phyloP scores from a whole-genome alignment of 1,140 invertebrate species.

The Tetranychus cinnabarinus region DNA sequence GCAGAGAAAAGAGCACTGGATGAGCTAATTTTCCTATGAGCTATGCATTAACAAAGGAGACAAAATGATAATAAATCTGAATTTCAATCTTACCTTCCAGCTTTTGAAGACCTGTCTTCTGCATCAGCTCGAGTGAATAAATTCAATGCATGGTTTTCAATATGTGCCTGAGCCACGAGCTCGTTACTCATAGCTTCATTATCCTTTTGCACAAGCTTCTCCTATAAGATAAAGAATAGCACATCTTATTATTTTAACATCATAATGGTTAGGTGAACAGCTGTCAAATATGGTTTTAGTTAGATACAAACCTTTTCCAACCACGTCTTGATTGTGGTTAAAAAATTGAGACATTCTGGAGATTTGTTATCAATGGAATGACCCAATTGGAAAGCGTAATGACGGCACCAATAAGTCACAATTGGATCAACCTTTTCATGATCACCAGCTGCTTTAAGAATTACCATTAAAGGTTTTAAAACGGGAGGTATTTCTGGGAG shows the following conservation, averaged over 20 bases:
- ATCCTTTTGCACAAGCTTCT: conserved; percentile 36
- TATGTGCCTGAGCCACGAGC: conserved; percentile 73
- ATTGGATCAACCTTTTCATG: conserved; percentile 62
- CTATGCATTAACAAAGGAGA: too few species aligned
- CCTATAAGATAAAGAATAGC: conserved; percentile 3
- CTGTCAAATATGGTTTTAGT: too few species aligned
- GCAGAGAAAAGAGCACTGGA: too few species aligned
- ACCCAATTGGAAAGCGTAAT: conserved; percentile 34
- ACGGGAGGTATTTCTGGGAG: conserved; percentile 32
- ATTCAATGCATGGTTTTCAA: conserved; percentile 86
- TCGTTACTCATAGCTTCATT: conserved; percentile 58
- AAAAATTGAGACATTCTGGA: conserved; percentile 39
- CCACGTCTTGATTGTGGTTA: conserved; percentile 63
- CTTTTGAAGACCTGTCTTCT: conserved; percentile 60
- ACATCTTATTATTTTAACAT: too few species aligned
- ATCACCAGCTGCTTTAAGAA: conserved; percentile 65
- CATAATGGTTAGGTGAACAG: too few species aligned
- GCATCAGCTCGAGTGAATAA: conserved; percentile 79
- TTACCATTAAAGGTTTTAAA: conserved; percentile 63
- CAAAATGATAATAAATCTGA: too few species aligned
- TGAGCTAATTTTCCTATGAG: too few species aligned
- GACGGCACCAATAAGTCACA: conserved; percentile 52
- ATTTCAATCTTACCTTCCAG: conserved; percentile 67
- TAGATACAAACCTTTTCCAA: conserved; percentile 40
- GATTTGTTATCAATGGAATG: conserved; percentile 38